phyloP scores from a whole-genome alignment of 2,113 vertebrate species.

The Strix aluco region DNA sequence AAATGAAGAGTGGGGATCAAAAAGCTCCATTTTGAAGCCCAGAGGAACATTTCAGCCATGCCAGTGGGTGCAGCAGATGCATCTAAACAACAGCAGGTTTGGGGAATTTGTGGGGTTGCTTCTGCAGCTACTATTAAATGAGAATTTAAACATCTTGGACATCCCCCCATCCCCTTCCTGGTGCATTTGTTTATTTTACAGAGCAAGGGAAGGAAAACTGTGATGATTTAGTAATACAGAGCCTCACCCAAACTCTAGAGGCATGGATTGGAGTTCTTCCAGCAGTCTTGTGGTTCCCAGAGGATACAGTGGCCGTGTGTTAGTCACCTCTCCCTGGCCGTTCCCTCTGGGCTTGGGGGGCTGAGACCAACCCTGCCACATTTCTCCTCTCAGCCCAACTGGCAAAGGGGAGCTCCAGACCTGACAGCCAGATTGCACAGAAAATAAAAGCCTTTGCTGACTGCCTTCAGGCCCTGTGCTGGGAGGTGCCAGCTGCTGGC shows the following conservation, averaged over 20 bases:
- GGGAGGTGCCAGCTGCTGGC: not conserved
- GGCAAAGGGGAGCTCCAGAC: not conserved
- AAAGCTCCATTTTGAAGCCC: not conserved
- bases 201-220: not conserved
- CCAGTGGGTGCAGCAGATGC: not conserved
- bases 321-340: rapidly evolving
- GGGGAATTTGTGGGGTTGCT: not conserved
- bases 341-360: not conserved
- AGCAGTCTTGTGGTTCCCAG: not conserved
- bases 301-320: rapidly evolving
- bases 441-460: not conserved
- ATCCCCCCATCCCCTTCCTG: not conserved
- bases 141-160: not conserved
- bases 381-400: not conserved
- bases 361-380: not conserved
- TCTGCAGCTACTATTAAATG: not conserved
- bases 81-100: no score
- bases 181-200: not conserved
- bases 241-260: not conserved
- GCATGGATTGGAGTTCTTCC: not conserved
- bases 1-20: not conserved
- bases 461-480: rapidly evolving
- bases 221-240: not conserved
- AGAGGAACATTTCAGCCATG: not conserved
- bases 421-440: rapidly evolving